Evolutionary conservation across 1,140 invertebrate genomes (phyloP), one percentile per base, ranked within the genome.

Genomic region (Macrotrachela quadricornifera): DNA sequence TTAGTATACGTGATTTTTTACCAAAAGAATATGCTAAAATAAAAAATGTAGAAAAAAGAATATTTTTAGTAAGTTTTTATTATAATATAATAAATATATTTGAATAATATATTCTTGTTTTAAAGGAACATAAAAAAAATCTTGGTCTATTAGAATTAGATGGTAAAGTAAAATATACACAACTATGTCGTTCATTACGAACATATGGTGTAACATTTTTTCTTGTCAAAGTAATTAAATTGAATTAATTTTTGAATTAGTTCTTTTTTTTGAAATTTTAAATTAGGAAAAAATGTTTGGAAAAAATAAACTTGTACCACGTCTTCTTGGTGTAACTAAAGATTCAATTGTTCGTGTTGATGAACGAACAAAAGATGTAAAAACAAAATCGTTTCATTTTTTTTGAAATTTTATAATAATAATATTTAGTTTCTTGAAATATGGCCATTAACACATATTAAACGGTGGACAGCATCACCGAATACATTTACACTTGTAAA

Each of bases 131-230:
- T 30, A 30, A 30, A 8, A 30, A 30, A 30, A 2, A 30, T 30
- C 79, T 78, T 59, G 81, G 80, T 58, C 60, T 64, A 49, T 60
- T 50, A 14, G 82, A 82, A 3, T 71, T 85, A 6, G 91, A 96
- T 60, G 81, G 90, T 6, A 97, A 99, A 73, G 87, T 94, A 36
- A 73, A 85, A 30, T 99, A 97, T 71, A 94, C 90, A 21, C 87
- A 91, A 70, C 81, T 81, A 21, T 92, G 90, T 3, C 74, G 92
- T 49, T 84, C 85, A 21, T 71, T 99, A 58, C 85, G 82, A 61
- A 99, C 94, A 0, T 99, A 99, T 68, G 94, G 94, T 6, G 91
- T 97, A 3, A 94, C 92, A 0, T 99, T 99, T 75, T 99, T 96
- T 73, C 71, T 99, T 15, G 92, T 99, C 11, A 96, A 97, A 76